Base-by-base conservation (phyloP, 2,797 vertebrate species). In the Urocyon cinereoargenteus region DNA sequence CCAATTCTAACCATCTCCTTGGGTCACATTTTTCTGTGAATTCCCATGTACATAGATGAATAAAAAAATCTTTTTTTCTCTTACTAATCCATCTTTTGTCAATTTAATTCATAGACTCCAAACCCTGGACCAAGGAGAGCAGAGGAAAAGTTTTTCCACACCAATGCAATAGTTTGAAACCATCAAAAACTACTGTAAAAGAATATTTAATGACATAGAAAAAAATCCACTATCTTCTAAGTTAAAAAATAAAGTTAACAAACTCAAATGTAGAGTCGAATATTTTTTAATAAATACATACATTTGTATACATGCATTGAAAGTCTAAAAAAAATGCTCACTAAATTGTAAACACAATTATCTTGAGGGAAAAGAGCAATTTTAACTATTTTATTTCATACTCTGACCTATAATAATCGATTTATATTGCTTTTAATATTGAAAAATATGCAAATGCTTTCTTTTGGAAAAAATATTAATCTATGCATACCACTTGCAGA, bases 331-430 rank as follows among this genome's bases (percentile, higher is more conserved):
- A 36, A 14, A 64, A 55, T 45, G 34, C 82, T 93, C 36, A 64
- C 49, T 40, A 78, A 90, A 78, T 83, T 94, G 53, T 86, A 53
- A 68, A 79, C 61, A 84, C 10, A 70, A 16, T 40, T 81, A 77
- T 18, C 61, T 90, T 96, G 26, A 73, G 31, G 9, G n/a, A 53
- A 31, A n/a, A 21, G 16, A 91, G 5, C 21, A 86, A 72, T 51
- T 91, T 95, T 72, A 93, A 34, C 8, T 75, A 86, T 87, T 88
- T 28, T 18, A 64, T 75, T 88, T 84, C 62, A 4, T 66, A 59
- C 86, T 94, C 64, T 90, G 90, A 79, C 55, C 78, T 78, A 8
- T 40, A 94, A 87, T 90, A 86, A 93, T 79, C 59, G 79, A 70
- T 61, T 68, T 77, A 68, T 34, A 61, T 70, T 90, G 18, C 15